Evolutionary conservation across 2,113 vertebrate species (phyloP).

Genomic region (Bucco capensis): DNA sequence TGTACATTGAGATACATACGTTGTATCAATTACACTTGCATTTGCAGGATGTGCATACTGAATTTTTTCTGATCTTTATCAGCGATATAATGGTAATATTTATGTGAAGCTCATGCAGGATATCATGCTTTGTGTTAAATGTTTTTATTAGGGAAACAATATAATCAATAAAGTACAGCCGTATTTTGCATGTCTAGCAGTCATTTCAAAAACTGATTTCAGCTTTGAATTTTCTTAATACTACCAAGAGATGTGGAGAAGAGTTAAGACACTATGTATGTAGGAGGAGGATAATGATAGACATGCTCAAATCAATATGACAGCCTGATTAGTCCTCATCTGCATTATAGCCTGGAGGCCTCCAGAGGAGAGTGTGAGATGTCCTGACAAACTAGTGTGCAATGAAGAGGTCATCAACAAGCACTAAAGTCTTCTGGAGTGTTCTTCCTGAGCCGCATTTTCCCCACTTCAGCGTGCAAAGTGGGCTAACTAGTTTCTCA

Average conservation of each 20-base stretch:
- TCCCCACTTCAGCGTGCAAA: neutral
- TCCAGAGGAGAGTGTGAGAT: neutral
- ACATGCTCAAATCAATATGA: neutral
- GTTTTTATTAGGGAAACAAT: constrained; percentile 33
- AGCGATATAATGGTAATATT: constrained; percentile 46
- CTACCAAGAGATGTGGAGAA: neutral
- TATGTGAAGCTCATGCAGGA: neutral
- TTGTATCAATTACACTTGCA: constrained; percentile 66
- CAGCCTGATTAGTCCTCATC: accelerated
- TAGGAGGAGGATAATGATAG: neutral
- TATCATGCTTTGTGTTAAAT: neutral
- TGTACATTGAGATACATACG: constrained; percentile 64
- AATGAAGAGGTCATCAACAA: neutral
- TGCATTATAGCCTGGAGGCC: neutral
- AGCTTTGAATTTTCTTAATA: neutral
- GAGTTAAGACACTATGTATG: neutral
- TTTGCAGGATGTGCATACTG: constrained; percentile 52
- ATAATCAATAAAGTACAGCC: neutral
- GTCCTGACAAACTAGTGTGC: neutral
- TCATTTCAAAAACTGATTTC: neutral
- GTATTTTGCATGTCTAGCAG: neutral
- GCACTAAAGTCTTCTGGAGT: neutral
- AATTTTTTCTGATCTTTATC: constrained; percentile 56
- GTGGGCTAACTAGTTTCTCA: neutral
- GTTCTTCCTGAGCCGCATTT: neutral